Evolutionary conservation across 2,113 vertebrate genomes (phyloP), one percentile per base, ranked within the genome.

Genomic region (Canis aureus): DNA sequence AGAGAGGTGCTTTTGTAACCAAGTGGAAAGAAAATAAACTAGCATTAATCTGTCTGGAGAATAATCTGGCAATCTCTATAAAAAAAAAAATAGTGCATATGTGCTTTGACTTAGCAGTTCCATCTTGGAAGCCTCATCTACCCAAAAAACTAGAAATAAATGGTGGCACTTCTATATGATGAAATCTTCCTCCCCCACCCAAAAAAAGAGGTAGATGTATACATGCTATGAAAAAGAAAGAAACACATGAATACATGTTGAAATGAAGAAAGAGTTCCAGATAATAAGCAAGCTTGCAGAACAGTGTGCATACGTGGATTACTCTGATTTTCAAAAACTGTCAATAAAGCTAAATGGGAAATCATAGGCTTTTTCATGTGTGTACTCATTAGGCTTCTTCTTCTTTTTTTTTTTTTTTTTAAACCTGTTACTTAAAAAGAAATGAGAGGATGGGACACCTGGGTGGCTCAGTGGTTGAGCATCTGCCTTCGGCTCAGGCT

Each of bases 391-490:
- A 86, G 19, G 0, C 27, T 11, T 11, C 25, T 64, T 27, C 11
- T 73, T 73, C 12, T 67, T n/a, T 69, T 81, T 78, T 38, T 27
- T 22, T 73, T 74, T 23, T 67, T 69, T 69, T 81, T 78, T 22
- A 55, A 92, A 74, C 17, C 1, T 59, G 10, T 87, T 64, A 90
- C 85, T 97, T 87, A 59, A 89, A 78, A 98, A 88, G n/a, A 84
- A 87, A 88, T 29, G 19, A 67, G 49, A 66, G 29, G 62, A 43
- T 43, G 43, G 43, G 43, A 43, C 43, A 43, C 43, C 43, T 43
- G 43, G 43, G 43, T 43, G 43, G 43, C 43, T 43, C 6, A 43
- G 43, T 43, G 43, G 43, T 43, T 43, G 43, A 43, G 43, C 43
- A 43, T 43, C 43, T 43, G 43, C 43, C 43, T 43, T 43, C 43